Evolutionary conservation across 2,888 invertebrate genomes (phyloP), one percentile per base, ranked within the genome.

Genomic region (Tuberolachnus salignus): DNA sequence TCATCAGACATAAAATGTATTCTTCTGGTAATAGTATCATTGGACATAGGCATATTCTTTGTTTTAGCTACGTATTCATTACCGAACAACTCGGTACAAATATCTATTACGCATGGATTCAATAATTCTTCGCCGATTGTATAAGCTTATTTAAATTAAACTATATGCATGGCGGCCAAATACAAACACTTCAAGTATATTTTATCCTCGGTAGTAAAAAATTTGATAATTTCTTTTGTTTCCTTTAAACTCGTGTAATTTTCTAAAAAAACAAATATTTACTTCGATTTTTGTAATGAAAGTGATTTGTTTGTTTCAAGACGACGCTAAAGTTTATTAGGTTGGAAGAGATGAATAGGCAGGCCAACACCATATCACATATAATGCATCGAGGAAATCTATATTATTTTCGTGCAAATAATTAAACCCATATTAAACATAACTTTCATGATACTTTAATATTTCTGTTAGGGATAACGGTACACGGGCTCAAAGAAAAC

Each of bases 231-330:
- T n/a, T n/a, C n/a, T n/a, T n/a, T n/a, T 44, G 44, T 53, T 53
- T 53, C 14, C n/a, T 53, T 53, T 53, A n/a, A 53, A 53, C n/a
- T 53, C 51, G 16, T 53, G n/a, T 14, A 53, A 53, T 53, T n/a
- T 53, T 53, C 51, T 53, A 53, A 53, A 53, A 53, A 53, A 53
- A 53, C 16, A 53, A n/a, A n/a, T 53, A 16, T n/a, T n/a, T 53
- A n/a, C 3, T 53, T n/a, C n/a, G 16, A 53, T 53, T 53, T n/a
- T 53, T 53, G 14, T 53, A 53, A 14, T 53, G 51, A 53, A n/a
- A 4, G n/a, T 53, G 51, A 53, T n/a, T 53, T n/a, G n/a, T n/a
- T n/a, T n/a, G 51, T 53, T 53, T 53, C 51, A 14, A 53, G 16
- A n/a, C n/a, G 51, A 14, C 16, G 16, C 16, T n/a, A n/a, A 2